Evolutionary conservation across 2,888 invertebrate species (phyloP), one percentile per base, ranked within the genome.

Genomic region (Ferrisia virgata): DNA sequence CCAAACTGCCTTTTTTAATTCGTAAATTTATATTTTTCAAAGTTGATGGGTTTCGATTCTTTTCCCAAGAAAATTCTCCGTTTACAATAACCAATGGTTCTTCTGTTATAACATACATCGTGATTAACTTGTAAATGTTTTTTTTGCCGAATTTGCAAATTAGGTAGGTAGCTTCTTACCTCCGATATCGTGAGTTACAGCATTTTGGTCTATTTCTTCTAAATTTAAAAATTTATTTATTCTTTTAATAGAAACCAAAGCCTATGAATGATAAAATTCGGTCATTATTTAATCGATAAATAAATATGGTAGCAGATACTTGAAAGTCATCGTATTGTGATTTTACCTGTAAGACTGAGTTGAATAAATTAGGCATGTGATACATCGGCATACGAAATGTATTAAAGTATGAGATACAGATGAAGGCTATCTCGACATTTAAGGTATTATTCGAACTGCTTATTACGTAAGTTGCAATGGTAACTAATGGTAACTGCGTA

Each of bases 351-450:
- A 96, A 94, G 89, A 95, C 91, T 90, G 94, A 95, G 88, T 94
- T 93, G 89, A 98, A 95, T 92, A 97, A 94, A 94, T 96, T 96
- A 88, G 98, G 97, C 90, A 97, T 93, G 94, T 98, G 95, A 89
- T 96, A 95, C 90, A 99, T 92, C 88, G 98, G 98, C 89, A 97
- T 96, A 89, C 98, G 93, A 88, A 99, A 93, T 88, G 98, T 96
- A 91, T 98, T 98, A 93, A 99, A 97, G 89, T 98, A 93, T 89
- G 98, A 96, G 88, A 99, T 92, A 88, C 98, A 95, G 88, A 98
- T 97, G 91, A 98, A 99, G 88, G 98, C 98, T 89, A 93, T 96
- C 89, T 93, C 91, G 88, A 97, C 94, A 90, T 96, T 94, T 89
- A 98, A 92, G 86, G 94, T 92, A 90, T 96, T 93, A 85, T 92